Base-by-base conservation (phyloP, 2,888 invertebrate species). In the Charanyca ferruginea region DNA sequence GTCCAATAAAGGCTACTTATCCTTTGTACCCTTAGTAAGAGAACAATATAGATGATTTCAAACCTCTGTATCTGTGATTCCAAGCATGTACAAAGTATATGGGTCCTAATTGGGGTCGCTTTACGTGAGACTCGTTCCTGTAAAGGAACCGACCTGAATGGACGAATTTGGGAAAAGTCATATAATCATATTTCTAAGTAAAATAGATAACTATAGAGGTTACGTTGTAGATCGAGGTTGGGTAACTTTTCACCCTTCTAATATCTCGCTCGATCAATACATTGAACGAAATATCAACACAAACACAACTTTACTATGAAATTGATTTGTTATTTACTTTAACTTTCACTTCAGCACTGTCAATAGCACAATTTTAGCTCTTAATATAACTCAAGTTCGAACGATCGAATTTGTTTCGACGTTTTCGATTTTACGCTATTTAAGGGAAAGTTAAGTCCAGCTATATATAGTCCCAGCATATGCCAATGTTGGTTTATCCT, bases 331-430 rank as follows among this genome's bases (percentile, higher is more conserved):
- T 28, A 44, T 35, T 38, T 25, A 11, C 13, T 25, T n/a, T 20
- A 28, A 52, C 38, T 65, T 25, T 28, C 20, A 25, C 11, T 61
- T 48, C 16, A 68, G 47, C 0, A 35, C 35, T 62, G 23, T 69
- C 45, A 63, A 32, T 32, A 45, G 9, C 55, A 47, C 51, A 45
- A 38, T 45, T 54, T 55, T 20, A 32, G 20, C 18, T 51, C 11
- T n/a, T n/a, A 55, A 55, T 3, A 51, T 53, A 23, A 6, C 8
- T 16, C 28, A 42, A 25, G 16, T 48, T 42, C 3, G 11, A 48
- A 41, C 11, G 22, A 18, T 28, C 18, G 16, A 55, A 70, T 25
- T 28, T 48, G 13, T 20, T 28, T 48, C n/a, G n/a, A 44, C 1
- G 9, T 53, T 51, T 38, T 61, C 61, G 9, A 44, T 68, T 20